These are phyloP conservation scores for Rhinolophus sinicus DNA, from an alignment of 2,113 vertebrate genomes.

Conservation along the genomic window DNA sequence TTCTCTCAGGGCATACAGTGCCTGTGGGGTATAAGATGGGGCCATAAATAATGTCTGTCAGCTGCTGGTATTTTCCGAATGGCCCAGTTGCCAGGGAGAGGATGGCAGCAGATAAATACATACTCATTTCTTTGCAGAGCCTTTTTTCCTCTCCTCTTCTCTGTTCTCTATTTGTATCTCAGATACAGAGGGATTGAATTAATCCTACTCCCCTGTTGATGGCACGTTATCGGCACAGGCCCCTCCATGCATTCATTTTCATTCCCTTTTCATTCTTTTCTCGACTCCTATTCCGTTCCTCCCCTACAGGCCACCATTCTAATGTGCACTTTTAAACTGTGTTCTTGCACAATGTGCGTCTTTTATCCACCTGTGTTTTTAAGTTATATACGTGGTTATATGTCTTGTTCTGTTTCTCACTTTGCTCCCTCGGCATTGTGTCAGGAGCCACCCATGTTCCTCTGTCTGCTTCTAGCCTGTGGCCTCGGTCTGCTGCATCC, in stretches of 20 bases:
- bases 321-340: not conserved
- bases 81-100: not conserved
- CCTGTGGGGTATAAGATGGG: not conserved
- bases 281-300: not conserved
- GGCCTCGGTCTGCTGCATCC: not conserved
- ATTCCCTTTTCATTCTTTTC: not conserved
- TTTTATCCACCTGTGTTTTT: not conserved
- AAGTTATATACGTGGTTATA: not conserved
- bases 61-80: constrained; percentile 44
- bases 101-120: not conserved
- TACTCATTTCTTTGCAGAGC: not conserved
- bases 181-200: not conserved
- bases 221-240: not conserved
- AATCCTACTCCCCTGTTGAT: not conserved
- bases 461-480: not conserved
- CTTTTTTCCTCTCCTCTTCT: not conserved
- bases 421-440: not conserved
- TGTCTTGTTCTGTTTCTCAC: not conserved
- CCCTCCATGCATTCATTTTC: not conserved
- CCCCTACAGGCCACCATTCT: not conserved
- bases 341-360: not conserved
- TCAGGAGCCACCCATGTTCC: not conserved
- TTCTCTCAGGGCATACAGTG: constrained; percentile 11
- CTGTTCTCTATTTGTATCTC: not conserved
- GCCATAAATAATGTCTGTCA: not conserved